phyloP scores from a whole-genome alignment of 2,113 vertebrate species.

The Peromyscus californicus region DNA sequence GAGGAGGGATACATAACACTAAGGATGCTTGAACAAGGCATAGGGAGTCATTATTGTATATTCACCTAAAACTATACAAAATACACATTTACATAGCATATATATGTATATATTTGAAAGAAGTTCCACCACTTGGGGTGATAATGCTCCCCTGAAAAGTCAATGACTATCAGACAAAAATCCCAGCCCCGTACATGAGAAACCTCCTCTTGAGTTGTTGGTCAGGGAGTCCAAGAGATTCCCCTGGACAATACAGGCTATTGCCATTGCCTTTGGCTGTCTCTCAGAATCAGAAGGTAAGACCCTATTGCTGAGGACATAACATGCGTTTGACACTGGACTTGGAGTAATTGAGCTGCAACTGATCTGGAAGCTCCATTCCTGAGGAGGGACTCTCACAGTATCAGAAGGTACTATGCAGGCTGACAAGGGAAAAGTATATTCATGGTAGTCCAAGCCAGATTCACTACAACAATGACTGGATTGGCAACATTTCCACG shows the following conservation, averaged over 20 bases:
- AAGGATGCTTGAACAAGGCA: not conserved
- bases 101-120: not conserved
- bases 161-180: not conserved
- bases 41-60: not conserved
- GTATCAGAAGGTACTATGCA: not conserved
- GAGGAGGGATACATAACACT: not conserved
- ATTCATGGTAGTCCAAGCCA: not conserved
- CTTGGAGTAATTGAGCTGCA: not conserved
- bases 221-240: not conserved
- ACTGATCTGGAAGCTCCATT: not conserved
- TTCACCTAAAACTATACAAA: not conserved
- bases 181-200: too few species aligned
- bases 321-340: not conserved
- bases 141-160: too few species aligned
- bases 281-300: not conserved
- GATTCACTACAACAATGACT: not conserved
- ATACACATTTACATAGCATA: not conserved
- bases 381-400: not conserved
- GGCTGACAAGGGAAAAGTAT: not conserved
- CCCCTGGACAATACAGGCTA: not conserved
- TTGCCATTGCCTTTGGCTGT: not conserved
- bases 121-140: not conserved
- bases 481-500: not conserved
- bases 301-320: not conserved
- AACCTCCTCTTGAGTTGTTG: not conserved